phyloP scores from a whole-genome alignment of 2,888 invertebrate genomes.

The Odontomyia ornata region DNA sequence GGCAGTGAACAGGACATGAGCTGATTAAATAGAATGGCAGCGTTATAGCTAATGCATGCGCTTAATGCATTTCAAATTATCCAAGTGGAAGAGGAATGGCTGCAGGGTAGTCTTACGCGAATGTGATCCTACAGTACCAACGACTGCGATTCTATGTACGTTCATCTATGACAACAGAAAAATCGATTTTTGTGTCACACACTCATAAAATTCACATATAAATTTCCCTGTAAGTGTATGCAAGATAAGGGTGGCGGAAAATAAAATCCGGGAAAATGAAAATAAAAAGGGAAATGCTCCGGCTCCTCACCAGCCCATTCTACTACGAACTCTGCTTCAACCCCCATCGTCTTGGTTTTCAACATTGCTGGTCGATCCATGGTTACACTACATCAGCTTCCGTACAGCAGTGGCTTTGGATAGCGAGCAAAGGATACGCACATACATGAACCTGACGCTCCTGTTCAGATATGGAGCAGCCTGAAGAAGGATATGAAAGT shows the following conservation, averaged over 20 bases:
- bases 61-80: conserved; percentile 7
- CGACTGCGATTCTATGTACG: conserved; percentile 30
- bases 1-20: neutral
- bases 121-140: conserved; percentile 21
- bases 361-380: conserved; percentile 21
- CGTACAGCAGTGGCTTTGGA: neutral
- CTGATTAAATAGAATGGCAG: conserved; percentile 11
- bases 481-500: conserved; percentile 31
- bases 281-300: conserved; percentile 42
- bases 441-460: conserved; percentile 35
- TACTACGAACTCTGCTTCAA: neutral
- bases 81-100: neutral
- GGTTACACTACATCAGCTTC: conserved; percentile 18
- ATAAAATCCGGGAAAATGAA: conserved; percentile 48
- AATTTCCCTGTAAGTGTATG: conserved; percentile 49
- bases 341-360: neutral
- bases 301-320: neutral
- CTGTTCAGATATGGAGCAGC: conserved; percentile 35
- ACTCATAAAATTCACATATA: conserved; percentile 53
- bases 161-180: conserved; percentile 55
- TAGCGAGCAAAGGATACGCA: conserved; percentile 26
- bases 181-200: conserved; percentile 56
- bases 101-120: neutral
- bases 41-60: neutral
- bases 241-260: conserved; percentile 50